phyloP scores from a whole-genome alignment of 2,113 vertebrate species.

The Trinectes maculatus region DNA sequence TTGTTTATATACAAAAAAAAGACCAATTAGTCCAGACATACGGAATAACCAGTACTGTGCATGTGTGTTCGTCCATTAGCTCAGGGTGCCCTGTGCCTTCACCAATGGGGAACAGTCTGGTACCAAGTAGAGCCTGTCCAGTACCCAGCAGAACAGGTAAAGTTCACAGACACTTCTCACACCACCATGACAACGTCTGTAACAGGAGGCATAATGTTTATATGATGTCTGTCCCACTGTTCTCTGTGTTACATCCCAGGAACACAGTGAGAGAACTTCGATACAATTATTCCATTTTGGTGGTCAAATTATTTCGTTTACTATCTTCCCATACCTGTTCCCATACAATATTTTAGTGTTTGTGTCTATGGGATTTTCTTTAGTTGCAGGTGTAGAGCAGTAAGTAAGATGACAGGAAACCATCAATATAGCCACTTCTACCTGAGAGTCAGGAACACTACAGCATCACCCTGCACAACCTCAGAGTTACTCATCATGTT shows the following conservation, averaged over 20 bases:
- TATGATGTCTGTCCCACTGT: no score
- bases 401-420: no score
- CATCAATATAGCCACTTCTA: neutral
- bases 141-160: constrained; percentile 49
- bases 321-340: no score
- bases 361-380: no score
- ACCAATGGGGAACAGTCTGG: constrained; percentile 10
- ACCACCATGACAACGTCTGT: no score
- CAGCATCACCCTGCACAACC: neutral
- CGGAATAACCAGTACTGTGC: neutral
- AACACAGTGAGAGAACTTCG: neutral
- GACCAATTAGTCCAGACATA: neutral
- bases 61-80: constrained; percentile 44
- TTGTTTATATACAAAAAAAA: neutral
- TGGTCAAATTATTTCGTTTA: no score
- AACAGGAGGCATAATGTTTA: no score
- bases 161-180: neutral
- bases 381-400: neutral
- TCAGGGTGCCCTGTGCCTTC: constrained; percentile 40
- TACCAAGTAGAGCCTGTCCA: constrained; percentile 6
- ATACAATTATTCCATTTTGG: neutral
- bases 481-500: neutral
- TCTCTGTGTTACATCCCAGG: neutral
- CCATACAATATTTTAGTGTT: no score
- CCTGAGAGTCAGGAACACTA: neutral